Conservation (phyloP, 2,888 invertebrate species). For the Perithous albicinctus region DNA sequence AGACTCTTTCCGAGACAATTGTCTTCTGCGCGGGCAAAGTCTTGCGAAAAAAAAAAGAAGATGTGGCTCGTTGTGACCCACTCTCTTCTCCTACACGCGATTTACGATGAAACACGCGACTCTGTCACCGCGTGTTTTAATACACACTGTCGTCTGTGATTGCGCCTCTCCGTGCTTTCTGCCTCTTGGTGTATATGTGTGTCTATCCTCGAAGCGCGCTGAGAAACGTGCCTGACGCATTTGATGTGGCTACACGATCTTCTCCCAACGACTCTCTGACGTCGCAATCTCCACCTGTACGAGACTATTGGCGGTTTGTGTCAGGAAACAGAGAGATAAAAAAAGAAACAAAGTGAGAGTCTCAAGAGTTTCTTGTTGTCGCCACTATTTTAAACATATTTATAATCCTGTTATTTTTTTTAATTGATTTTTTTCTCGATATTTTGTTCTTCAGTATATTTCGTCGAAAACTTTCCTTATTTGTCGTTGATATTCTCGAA, state of each 20-base stretch:
- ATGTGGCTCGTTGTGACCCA: too few species aligned
- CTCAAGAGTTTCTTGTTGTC: not conserved
- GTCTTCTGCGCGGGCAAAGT: too few species aligned
- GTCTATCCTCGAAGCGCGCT: not conserved
- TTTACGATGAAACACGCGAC: not conserved
- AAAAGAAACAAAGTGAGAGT: not conserved
- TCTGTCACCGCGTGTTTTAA: not conserved
- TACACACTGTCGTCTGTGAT: not conserved
- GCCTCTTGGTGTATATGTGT: not conserved
- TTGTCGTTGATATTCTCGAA: too few species aligned
- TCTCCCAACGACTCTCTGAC: not conserved
- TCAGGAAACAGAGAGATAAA: not conserved
- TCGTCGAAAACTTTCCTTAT: not conserved
- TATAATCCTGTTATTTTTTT: not conserved
- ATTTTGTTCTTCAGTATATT: not conserved
- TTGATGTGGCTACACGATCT: not conserved
- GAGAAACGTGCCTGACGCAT: not conserved
- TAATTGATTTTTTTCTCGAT: not conserved
- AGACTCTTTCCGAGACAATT: too few species aligned
- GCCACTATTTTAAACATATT: not conserved
- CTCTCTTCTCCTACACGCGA: not conserved
- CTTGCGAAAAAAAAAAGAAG: too few species aligned
- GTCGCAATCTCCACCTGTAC: conserved; percentile 1
- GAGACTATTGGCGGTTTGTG: not conserved
- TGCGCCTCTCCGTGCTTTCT: conserved; percentile 1